phyloP scores from a whole-genome alignment of 2,113 vertebrate species.

The Caloenas nicobarica region DNA sequence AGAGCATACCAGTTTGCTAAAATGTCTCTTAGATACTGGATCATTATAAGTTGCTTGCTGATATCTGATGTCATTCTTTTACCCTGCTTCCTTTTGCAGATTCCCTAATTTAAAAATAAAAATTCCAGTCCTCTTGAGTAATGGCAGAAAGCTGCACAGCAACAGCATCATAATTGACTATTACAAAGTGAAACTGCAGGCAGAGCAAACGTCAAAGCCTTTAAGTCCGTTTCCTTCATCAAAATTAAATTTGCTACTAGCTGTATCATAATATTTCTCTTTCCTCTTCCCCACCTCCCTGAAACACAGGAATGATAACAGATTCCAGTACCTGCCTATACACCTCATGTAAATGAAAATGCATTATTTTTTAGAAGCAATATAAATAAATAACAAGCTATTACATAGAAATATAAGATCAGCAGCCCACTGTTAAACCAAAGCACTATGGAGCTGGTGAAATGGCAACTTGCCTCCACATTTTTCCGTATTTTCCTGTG shows the following conservation, averaged over 20 bases:
- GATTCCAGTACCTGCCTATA: neutral
- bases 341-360: neutral
- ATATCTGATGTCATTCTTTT: neutral
- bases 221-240: neutral
- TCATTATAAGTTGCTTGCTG: neutral
- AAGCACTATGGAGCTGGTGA: neutral
- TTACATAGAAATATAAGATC: neutral
- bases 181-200: conserved; percentile 4
- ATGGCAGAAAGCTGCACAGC: neutral
- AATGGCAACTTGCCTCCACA: neutral
- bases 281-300: neutral
- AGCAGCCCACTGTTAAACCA: neutral
- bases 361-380: neutral
- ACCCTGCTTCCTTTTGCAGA: neutral
- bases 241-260: neutral
- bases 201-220: neutral
- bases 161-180: neutral
- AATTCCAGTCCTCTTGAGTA: neutral
- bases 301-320: neutral
- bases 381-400: neutral
- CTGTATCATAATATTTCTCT: neutral
- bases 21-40: neutral
- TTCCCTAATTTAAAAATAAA: conserved; percentile 29
- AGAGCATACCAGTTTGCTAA: neutral
- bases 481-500: neutral